Conservation (phyloP, 2,113 vertebrate species). For the Caloenas nicobarica region DNA sequence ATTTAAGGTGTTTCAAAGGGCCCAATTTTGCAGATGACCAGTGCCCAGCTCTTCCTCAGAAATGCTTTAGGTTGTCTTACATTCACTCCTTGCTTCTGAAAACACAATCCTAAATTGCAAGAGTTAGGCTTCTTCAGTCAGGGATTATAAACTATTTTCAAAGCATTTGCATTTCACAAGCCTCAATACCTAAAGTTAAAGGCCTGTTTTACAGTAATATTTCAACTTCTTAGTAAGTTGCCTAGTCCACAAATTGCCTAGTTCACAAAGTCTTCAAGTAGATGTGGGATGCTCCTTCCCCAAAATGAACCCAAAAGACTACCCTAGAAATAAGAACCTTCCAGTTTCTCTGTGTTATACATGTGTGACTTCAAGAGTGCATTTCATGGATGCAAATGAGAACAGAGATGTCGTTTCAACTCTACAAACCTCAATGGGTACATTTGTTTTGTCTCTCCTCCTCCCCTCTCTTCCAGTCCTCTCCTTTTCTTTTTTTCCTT, state of each 20-base stretch:
- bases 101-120: not conserved
- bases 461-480: not conserved
- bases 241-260: not conserved
- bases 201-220: not conserved
- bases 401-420: not conserved
- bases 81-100: not conserved
- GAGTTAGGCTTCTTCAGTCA: not conserved
- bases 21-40: not conserved
- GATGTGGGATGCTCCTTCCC: not conserved
- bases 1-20: not conserved
- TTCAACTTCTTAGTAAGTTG: not conserved
- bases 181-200: not conserved
- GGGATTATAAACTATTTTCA: not conserved
- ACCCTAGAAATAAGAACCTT: not conserved
- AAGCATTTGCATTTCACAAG: not conserved
- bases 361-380: rapidly evolving
- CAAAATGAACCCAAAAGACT: not conserved
- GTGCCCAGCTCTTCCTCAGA: not conserved
- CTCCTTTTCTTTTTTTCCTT: too few species aligned
- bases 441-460: not conserved
- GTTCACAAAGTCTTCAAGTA: not conserved
- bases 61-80: not conserved
- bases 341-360: not conserved
- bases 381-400: not conserved
- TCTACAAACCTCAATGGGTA: not conserved